Evolutionary conservation across 37 sponge, comb jelly and placozoan genomes (phyloP).

Genomic region (Eunapius fragilis): DNA sequence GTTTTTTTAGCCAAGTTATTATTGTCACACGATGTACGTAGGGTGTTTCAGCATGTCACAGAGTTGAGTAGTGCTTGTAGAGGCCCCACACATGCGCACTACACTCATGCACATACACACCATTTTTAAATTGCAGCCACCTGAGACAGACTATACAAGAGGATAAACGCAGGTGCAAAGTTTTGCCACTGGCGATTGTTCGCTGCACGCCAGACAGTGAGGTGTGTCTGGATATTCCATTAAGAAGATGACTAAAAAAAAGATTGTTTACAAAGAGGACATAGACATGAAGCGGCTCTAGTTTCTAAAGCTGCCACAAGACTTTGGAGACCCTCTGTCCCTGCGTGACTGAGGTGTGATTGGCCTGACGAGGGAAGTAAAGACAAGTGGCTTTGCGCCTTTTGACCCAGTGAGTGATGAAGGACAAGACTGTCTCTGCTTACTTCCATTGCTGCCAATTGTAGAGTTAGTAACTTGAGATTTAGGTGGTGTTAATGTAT

Average conservation of each 20-base stretch:
- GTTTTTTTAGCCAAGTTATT: too few relatives aligned
- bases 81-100: not conserved
- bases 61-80: too few relatives aligned
- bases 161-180: not conserved
- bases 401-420: not conserved
- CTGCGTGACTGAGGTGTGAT: not conserved
- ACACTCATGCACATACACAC: not conserved
- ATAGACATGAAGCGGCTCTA: not conserved
- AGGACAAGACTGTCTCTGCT: not conserved
- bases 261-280: not conserved
- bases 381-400: not conserved
- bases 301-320: not conserved
- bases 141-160: conserved; percentile 4
- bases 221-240: conserved; percentile 48
- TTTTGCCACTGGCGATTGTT: not conserved
- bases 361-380: not conserved
- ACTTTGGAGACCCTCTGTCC: not conserved
- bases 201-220: conserved; percentile 60
- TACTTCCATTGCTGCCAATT: not conserved
- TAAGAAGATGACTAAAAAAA: conserved; percentile 21
- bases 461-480: not conserved
- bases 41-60: too few relatives aligned
- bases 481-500: too few relatives aligned
- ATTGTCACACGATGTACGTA: too few relatives aligned
- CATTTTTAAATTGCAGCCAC: conserved; percentile 4